Percentiles rank a stretch among this genome's conserved stretches.
Evolutionary conservation across 2,888 invertebrate genomes (phyloP).

Genomic region (Epirrita christyi): DNA sequence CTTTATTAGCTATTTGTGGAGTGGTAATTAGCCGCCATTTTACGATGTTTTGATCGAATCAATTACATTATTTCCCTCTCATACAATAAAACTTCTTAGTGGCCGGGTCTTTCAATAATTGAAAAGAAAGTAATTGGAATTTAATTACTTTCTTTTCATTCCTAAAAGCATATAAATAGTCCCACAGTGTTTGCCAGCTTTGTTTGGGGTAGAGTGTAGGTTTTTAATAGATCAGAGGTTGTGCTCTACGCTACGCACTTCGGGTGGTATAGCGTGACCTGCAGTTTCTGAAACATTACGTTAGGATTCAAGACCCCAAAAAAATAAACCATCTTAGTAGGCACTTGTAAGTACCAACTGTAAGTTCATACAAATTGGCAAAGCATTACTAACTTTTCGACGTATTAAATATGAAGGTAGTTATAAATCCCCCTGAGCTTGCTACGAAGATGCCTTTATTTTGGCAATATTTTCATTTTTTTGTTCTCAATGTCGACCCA

Average conservation of each 20-base stretch:
- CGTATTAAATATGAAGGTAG: background rate
- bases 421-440: background rate
- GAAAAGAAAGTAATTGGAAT: too few relatives aligned
- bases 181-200: background rate
- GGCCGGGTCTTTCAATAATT: background rate
- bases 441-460: background rate
- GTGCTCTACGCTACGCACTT: too few relatives aligned
- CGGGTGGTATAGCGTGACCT: too few relatives aligned
- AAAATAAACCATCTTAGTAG: too few relatives aligned
- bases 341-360: too few relatives aligned
- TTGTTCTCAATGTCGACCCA: background rate
- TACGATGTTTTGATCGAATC: conserved; percentile 24
- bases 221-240: too few relatives aligned
- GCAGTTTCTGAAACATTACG: too few relatives aligned
- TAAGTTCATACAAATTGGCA: too few relatives aligned
- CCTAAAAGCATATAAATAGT: background rate
- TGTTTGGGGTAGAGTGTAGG: too few relatives aligned
- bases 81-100: conserved; percentile 3
- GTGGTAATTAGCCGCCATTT: conserved; percentile 26
- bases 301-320: too few relatives aligned
- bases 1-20: conserved; percentile 19
- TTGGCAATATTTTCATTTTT: background rate
- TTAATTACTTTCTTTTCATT: background rate
- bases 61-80: conserved; percentile 18
- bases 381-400: too few relatives aligned